Conservation (phyloP, 30 jellyfish, hydroid and myxozoan genomes). For the Chrysaora quinquecirrha region DNA sequence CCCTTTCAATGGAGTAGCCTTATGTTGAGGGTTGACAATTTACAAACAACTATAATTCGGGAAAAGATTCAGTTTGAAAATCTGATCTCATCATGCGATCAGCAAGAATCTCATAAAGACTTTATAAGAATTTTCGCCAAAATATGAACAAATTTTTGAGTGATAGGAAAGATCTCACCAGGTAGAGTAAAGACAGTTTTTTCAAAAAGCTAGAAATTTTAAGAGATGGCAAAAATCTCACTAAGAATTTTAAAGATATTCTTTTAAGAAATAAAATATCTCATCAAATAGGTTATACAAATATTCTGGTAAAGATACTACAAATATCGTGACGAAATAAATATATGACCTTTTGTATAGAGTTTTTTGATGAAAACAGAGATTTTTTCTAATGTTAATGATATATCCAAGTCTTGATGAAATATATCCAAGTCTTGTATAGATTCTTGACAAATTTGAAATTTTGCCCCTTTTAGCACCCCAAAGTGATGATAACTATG, state of each 20-base stretch:
- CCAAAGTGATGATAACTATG: too few relatives aligned
- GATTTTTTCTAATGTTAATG: not conserved
- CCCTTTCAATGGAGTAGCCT: not conserved
- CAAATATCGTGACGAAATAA: not conserved
- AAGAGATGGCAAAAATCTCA: not conserved
- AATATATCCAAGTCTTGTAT: not conserved
- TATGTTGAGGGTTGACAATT: not conserved
- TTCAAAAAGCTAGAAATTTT: not conserved
- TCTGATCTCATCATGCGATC: constrained; percentile 21
- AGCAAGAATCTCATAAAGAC: constrained; percentile 10
- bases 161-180: not conserved
- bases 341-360: constrained; percentile 5
- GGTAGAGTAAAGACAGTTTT: not conserved
- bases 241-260: constrained; percentile 1
- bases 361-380: constrained; percentile 8
- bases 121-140: too few relatives aligned
- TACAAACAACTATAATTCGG: not conserved
- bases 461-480: constrained; percentile 34
- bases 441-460: constrained; percentile 8
- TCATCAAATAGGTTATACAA: constrained; percentile 9
- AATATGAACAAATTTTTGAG: not conserved
- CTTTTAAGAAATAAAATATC: not conserved
- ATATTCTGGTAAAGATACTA: constrained; percentile 12
- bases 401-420: constrained; percentile 7
- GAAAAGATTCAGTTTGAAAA: constrained; percentile 1